Conservation (phyloP, 2,797 vertebrate species). For the Delichon dasypus region DNA sequence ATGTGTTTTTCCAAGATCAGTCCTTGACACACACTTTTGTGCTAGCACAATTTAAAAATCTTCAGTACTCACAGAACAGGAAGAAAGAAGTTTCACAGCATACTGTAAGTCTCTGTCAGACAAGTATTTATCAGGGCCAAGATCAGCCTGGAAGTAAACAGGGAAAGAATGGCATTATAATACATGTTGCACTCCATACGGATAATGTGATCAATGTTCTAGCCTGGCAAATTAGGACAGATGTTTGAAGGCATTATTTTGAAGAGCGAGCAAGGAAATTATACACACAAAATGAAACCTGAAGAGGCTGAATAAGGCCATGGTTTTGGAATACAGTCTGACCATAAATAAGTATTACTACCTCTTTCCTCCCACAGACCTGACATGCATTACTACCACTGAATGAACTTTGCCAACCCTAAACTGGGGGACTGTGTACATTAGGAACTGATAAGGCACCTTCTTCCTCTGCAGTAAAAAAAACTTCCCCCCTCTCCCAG, state of each 20-base stretch:
- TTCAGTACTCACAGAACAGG: conserved; percentile 84
- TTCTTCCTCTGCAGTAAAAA: neutral
- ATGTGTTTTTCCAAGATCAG: neutral
- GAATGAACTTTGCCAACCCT: neutral
- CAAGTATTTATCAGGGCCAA: conserved; percentile 95
- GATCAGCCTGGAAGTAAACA: conserved; percentile 85
- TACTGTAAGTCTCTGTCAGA: conserved; percentile 96
- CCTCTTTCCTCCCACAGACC: neutral
- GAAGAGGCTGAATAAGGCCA: neutral
- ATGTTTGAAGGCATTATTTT: neutral
- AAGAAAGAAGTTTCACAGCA: conserved; percentile 88
- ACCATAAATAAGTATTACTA: neutral
- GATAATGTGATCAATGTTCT: neutral
- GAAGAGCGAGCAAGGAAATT: neutral
- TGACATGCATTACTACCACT: neutral
- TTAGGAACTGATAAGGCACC: neutral
- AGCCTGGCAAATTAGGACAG: neutral
- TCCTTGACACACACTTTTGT: neutral
- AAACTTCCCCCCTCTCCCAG: neutral
- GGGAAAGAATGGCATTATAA: neutral
- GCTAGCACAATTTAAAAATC: neutral
- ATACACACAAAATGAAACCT: neutral
- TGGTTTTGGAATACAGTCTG: neutral
- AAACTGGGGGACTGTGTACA: neutral
- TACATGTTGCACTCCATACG: neutral